phyloP scores from a whole-genome alignment of 2,888 invertebrate genomes.

The Adelognathus sp. region DNA sequence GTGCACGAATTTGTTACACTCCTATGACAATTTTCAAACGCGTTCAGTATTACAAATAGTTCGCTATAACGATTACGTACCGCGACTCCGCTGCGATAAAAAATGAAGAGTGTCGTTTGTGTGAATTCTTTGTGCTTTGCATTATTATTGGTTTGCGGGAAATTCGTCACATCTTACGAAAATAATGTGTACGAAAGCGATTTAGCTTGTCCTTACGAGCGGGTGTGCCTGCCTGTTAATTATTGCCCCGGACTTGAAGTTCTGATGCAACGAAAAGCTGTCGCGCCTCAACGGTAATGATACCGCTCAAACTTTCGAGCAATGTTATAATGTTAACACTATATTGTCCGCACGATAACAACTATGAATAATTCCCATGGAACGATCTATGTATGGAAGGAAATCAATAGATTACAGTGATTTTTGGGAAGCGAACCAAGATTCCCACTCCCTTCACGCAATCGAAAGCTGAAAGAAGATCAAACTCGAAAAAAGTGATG shows the following conservation, averaged over 20 bases:
- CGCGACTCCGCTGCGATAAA: slow-evolving; percentile 14
- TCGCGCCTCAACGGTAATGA: slow-evolving; percentile 72
- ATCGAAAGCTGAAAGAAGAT: no score
- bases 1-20: slow-evolving; percentile 49
- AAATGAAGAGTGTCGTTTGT: slow-evolving; percentile 24
- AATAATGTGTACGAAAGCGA: slow-evolving; percentile 57
- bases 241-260: slow-evolving; percentile 66
- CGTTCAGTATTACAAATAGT: slow-evolving; percentile 32
- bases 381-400: no score
- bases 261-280: slow-evolving; percentile 67
- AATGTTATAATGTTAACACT: no score
- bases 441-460: no score
- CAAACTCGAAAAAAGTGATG: no score
- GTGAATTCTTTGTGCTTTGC: slow-evolving; percentile 18
- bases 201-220: slow-evolving; percentile 65
- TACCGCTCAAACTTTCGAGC: no score
- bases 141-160: slow-evolving; percentile 11
- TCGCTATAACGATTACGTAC: slow-evolving; percentile 17
- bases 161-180: slow-evolving; percentile 47
- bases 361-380: no score
- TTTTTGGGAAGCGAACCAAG: no score
- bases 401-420: no score
- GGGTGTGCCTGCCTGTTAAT: slow-evolving; percentile 66
- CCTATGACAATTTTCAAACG: slow-evolving; percentile 3
- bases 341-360: no score